phyloP scores from a whole-genome alignment of 2,113 vertebrate species.

The Hippocampus barbouri region DNA sequence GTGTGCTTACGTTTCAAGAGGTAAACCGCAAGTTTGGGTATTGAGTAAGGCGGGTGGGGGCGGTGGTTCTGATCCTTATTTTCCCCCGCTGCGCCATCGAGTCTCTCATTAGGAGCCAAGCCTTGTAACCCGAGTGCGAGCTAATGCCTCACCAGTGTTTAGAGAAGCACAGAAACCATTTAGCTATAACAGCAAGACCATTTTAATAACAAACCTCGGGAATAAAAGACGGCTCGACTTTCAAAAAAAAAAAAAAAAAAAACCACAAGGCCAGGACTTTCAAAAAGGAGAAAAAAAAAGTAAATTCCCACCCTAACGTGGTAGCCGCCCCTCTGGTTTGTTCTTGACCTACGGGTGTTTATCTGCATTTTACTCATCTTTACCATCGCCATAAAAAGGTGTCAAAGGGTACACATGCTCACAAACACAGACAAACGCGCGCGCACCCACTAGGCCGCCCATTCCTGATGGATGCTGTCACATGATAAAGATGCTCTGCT shows the following conservation, averaged over 20 bases:
- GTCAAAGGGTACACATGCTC: slow-evolving; percentile 72
- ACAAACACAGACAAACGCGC: slow-evolving; percentile 28
- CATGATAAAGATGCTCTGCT: slow-evolving; percentile 58
- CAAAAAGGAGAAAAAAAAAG: slow-evolving; percentile 38
- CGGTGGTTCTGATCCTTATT: slow-evolving; percentile 66
- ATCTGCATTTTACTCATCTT: slow-evolving; percentile 65
- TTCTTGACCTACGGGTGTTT: slow-evolving; percentile 20
- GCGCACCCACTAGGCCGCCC: slow-evolving; percentile 57
- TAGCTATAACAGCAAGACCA: slow-evolving; percentile 69
- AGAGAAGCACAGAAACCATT: slow-evolving; percentile 73
- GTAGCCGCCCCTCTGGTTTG: slow-evolving; percentile 10
- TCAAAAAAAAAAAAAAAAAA: slow-evolving; percentile 36
- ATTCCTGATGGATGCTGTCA: slow-evolving; percentile 75
- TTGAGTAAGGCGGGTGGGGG: slow-evolving; percentile 44
- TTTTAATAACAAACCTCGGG: slow-evolving; percentile 70
- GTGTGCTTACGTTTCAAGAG: slow-evolving; percentile 65
- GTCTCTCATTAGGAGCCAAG: slow-evolving; percentile 74
- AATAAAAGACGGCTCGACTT: slow-evolving; percentile 64
- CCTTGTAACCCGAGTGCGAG: slow-evolving; percentile 68
- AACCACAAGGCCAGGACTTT: slow-evolving; percentile 60
- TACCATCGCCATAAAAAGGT: slow-evolving; percentile 64
- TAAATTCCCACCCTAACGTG: background rate
- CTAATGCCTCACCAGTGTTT: slow-evolving; percentile 75
- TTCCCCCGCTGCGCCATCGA: slow-evolving; percentile 68
- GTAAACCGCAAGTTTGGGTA: slow-evolving; percentile 69